A percentile compares a stretch with the other conserved stretches of the same genome.
phyloP scores from a whole-genome alignment of 2,797 vertebrate genomes.

The Centropyge bicolor region DNA sequence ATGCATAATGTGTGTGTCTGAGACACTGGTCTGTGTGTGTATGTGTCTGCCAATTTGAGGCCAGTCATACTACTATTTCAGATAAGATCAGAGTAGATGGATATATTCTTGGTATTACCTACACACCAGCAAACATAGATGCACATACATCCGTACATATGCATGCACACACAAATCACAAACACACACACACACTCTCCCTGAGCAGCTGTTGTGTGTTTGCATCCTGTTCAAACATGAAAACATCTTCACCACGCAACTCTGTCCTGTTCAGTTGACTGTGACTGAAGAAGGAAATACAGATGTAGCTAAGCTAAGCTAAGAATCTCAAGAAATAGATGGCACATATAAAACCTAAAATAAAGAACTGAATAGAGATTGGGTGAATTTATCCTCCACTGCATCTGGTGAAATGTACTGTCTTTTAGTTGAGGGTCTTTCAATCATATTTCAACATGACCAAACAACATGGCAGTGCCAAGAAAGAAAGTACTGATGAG shows the following conservation, averaged over 20 bases:
- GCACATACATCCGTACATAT: background rate
- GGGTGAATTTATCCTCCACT: background rate
- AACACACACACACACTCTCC: conserved; percentile 20
- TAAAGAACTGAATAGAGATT: conserved; percentile 3
- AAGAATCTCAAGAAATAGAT: conserved; percentile 4
- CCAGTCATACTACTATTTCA: conserved; percentile 16
- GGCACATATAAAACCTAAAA: background rate
- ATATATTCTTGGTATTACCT: background rate
- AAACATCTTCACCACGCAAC: conserved; percentile 8
- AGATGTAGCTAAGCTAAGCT: too few species aligned
- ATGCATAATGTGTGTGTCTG: conserved; percentile 18
- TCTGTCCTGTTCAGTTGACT: background rate
- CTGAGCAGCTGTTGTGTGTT: conserved; percentile 36
- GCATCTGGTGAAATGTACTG: conserved; percentile 15
- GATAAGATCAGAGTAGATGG: conserved; percentile 14
- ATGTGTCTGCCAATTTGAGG: background rate
- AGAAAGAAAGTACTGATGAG: background rate
- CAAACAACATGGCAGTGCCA: too few species aligned
- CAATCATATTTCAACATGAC: conserved; percentile 18
- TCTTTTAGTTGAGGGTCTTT: conserved; percentile 1
- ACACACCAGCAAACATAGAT: background rate
- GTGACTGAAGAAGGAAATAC: conserved; percentile 11
- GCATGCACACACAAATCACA: conserved; percentile 1
- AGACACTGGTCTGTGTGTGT: background rate
- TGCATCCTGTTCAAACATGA: conserved; percentile 4